Evolutionary conservation across 2,888 invertebrate species (phyloP), one percentile per base, ranked within the genome.

Genomic region (Macrosiphum euphorbiae): DNA sequence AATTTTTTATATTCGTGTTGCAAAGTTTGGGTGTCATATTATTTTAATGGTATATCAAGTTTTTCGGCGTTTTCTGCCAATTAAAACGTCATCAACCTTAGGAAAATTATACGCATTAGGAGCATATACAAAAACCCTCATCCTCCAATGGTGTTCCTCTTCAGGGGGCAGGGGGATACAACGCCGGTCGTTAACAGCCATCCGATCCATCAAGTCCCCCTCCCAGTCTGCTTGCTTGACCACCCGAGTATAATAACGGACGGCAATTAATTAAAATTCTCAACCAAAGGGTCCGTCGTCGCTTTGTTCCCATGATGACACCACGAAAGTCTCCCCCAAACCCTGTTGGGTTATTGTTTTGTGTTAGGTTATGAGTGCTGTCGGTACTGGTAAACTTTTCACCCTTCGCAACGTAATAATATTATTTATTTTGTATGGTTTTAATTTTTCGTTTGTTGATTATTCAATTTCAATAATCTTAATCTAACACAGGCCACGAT

Each of bases 251-350:
- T 94, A 94, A 94, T 94, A 94, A 94, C 94, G 94, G 86, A 55
- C 67, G 90, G 86, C 85, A 90, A 94, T 94, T 94, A 94, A 94
- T 94, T 94, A 94, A 94, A 94, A 94, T 94, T 94, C 94, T 94
- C 94, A 61, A 94, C 94, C 90, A 90, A 90, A 86, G 90, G 89
- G 90, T 50, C 84, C 88, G 89, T 24, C 44, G 87, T 55, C 94
- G 94, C 94, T 94, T 94, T 94, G 94, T 94, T 89, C 85, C 86
- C 41, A 67, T n/a, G 94, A 94, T 90, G 94, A 94, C 94, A 90
- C 94, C 86, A 44, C 94, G 85, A 94, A 94, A 94, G 90, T 94
- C 88, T 47, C 92, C 55, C 92, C 55, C 28, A 11, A 86, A 41
- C 58, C 86, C 24, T n/a, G 67, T 47, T 41, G 86, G 47, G 84